These are phyloP conservation scores for Leucophenga montana DNA, from an alignment of 2,888 invertebrate genomes.

Conservation along the genomic window DNA sequence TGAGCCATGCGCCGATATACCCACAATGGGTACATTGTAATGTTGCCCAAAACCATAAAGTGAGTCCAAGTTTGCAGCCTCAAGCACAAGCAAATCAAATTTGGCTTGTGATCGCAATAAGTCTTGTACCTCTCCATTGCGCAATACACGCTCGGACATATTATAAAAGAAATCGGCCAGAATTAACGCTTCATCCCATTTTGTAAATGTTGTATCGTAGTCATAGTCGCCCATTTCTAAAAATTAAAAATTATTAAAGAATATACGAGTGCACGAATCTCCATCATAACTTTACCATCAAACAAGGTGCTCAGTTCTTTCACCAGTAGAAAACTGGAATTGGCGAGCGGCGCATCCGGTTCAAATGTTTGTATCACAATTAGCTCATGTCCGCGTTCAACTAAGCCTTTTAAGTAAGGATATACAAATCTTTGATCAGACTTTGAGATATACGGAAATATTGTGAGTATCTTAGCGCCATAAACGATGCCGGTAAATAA, in stretches of 20 bases:
- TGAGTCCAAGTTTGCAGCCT: not conserved
- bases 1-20: conserved; percentile 9
- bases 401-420: conserved; percentile 45
- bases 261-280: too few relatives aligned
- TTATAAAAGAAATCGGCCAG: not conserved
- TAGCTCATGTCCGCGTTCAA: conserved; percentile 46
- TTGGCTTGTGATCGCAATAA: not conserved
- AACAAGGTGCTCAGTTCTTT: too few relatives aligned
- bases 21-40: conserved; percentile 13
- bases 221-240: not conserved
- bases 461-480: conserved; percentile 50
- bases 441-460: conserved; percentile 49
- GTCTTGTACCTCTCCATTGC: not conserved
- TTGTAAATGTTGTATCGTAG: not conserved
- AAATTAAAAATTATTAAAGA: too few relatives aligned
- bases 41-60: conserved; percentile 25
- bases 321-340: too few relatives aligned
- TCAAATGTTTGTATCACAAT: conserved; percentile 48
- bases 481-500: not conserved
- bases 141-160: not conserved
- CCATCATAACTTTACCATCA: too few relatives aligned
- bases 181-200: not conserved
- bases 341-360: not conserved
- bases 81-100: conserved; percentile 12
- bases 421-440: conserved; percentile 57